phyloP scores from a whole-genome alignment of 2,797 vertebrate genomes.

The Lutjanus campechanus region DNA sequence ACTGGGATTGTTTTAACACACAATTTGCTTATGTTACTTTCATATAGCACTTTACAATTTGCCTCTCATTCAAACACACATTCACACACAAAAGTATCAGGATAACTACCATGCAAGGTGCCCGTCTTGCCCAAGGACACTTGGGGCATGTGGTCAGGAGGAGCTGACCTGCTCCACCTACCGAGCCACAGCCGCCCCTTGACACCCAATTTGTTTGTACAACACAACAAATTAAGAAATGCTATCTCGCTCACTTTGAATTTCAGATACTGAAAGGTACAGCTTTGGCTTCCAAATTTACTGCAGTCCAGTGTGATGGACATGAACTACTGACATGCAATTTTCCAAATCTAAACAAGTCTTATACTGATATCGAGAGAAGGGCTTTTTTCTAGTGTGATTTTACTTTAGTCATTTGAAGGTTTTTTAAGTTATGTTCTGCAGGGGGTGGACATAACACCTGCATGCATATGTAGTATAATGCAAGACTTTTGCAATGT shows the following conservation, averaged over 20 bases:
- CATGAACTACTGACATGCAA: not conserved
- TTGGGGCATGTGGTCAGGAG: not conserved
- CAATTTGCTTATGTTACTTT: not conserved
- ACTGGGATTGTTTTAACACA: not conserved
- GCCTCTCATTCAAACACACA: not conserved
- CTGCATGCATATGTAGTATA: not conserved
- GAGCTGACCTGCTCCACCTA: not conserved
- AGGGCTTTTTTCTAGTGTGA: not conserved
- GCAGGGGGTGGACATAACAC: not conserved
- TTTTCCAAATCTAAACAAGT: slow-evolving; percentile 1
- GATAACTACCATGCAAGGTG: not conserved
- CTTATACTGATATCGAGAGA: not conserved
- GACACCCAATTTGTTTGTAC: not conserved
- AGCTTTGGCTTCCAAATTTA: not conserved
- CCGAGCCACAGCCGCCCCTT: not conserved
- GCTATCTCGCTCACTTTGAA: not conserved
- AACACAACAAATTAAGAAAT: not conserved
- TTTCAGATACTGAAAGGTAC: not conserved
- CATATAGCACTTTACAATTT: not conserved
- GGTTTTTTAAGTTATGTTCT: not conserved
- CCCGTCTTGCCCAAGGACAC: not conserved
- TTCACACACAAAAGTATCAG: not conserved
- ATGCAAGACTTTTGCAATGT: not conserved
- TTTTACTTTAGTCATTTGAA: not conserved
- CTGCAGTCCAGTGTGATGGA: not conserved